These are phyloP conservation scores for Gymnopithys bicolor DNA, from an alignment of 2,797 vertebrate species.

Conservation along the genomic window DNA sequence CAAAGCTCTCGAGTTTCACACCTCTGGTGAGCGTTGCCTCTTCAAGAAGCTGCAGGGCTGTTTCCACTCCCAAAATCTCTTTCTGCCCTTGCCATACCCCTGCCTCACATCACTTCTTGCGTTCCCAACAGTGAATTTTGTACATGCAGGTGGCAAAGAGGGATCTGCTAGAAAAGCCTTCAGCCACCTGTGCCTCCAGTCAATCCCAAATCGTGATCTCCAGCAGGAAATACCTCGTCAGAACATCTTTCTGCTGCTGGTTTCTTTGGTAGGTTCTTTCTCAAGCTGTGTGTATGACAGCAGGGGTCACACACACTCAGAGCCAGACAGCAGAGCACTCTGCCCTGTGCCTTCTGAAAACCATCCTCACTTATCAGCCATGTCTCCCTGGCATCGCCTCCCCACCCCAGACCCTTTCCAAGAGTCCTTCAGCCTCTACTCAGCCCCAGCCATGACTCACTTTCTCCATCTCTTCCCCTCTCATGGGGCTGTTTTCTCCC, in stretches of 20 bases:
- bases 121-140: neutral
- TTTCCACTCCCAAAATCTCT: neutral
- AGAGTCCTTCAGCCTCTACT: neutral
- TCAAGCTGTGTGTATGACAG: neutral
- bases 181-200: neutral
- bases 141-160: too few relatives aligned
- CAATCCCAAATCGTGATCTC: neutral
- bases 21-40: fast-evolving
- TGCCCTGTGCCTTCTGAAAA: neutral
- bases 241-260: neutral
- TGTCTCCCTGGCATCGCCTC: neutral
- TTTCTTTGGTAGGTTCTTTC: neutral
- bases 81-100: neutral
- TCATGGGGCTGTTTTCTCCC: neutral
- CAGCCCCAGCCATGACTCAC: neutral
- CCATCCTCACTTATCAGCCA: neutral
- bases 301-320: fast-evolving
- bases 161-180: neutral
- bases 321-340: neutral
- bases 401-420: neutral
- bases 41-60: neutral
- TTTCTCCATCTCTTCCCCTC: neutral
- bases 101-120: neutral
- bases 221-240: neutral
- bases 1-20: neutral